Base-by-base conservation (phyloP, 2,113 vertebrate genomes). In the Glareola pratincola region DNA sequence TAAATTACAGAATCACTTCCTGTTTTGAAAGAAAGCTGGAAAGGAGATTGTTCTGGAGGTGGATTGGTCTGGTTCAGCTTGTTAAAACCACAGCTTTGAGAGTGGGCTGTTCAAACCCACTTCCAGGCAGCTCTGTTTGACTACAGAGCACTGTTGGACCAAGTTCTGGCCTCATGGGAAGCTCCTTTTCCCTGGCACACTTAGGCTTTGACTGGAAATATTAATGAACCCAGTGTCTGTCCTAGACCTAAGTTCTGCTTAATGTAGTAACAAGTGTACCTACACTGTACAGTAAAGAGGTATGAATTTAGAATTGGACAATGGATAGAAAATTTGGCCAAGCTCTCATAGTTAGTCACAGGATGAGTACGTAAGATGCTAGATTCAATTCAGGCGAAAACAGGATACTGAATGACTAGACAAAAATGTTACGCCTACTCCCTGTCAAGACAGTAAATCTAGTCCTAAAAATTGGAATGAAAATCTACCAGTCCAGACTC, bases 21-120 rank as follows among this genome's bases (percentile, higher is more conserved):
- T 92, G 57, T 94, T 94, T 89, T 92, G 82, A 94, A 94, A 78
- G 76, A 91, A 85, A 84, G 54, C 68, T 89, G 92, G 92, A 94
- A 72, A 84, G 88, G 68, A 84, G 7, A 4, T 63, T 34, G n/a
- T 22, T 96, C 77, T 95, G 73, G 73, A 63, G 84, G 76, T 87
- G 95, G 83, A 84, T 92, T 94, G 73, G 73, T 92, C 93, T 88
- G 87, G 80, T 87, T 89, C 60, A 96, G 88, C 71, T 83, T 93
- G 66, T 85, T 88, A 64, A 95, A 92, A 72, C 59, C 81, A 90
- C 62, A 82, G 72, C 64, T 94, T 94, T 91, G 64, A 83, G 76
- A 92, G 64, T 84, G 60, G 84, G 91, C 12, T 89, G 94, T 36
- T 95, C 47, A 67, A 95, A 96, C n/a, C 18, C 51, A 37, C 14